A percentile compares a stretch with the other conserved stretches of the same genome.
These are phyloP conservation scores for Caenorhabditis sp. DNA, from an alignment of 2,888 invertebrate species.

Conservation along the genomic window DNA sequence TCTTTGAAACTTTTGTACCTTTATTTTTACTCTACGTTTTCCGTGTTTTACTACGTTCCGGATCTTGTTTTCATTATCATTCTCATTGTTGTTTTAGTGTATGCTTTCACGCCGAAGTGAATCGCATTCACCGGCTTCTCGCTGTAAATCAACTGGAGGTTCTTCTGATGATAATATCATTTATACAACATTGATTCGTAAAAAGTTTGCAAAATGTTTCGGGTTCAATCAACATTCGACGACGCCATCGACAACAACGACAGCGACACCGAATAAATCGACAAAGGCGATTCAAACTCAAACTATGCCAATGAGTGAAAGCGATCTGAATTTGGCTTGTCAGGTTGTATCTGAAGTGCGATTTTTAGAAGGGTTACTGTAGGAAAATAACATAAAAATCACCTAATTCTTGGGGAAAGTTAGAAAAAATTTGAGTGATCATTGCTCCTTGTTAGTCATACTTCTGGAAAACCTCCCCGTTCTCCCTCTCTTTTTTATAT, in stretches of 20 bases:
- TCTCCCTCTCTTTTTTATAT: not conserved
- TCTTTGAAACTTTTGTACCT: no score
- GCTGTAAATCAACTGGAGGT: slow-evolving; percentile 15
- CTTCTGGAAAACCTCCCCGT: not conserved
- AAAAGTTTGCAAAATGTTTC: slow-evolving; percentile 28
- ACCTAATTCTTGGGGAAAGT: slow-evolving; percentile 7
- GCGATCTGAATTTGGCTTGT: slow-evolving; percentile 7
- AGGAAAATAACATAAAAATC: no score
- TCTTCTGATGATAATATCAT: slow-evolving; percentile 21
- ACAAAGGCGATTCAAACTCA: slow-evolving; percentile 34
- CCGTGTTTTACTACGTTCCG: not conserved
- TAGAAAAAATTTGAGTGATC: no score
- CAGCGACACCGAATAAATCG: not conserved
- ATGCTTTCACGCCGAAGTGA: slow-evolving; percentile 37
- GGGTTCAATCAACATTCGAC: slow-evolving; percentile 10
- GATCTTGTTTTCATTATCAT: not conserved
- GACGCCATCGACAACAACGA: slow-evolving; percentile 7
- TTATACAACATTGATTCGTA: slow-evolving; percentile 25
- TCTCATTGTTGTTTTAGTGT: no score
- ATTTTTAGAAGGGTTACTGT: not conserved
- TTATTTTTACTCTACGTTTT: slow-evolving; percentile 4
- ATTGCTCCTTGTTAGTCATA: no score
- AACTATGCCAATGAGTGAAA: slow-evolving; percentile 18
- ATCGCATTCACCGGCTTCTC: slow-evolving; percentile 33
- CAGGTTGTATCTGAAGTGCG: slow-evolving; percentile 3